A percentile compares a stretch with the other conserved stretches of the same genome.
phyloP scores from a whole-genome alignment of 2,113 vertebrate species.

The Mirounga angustirostris region DNA sequence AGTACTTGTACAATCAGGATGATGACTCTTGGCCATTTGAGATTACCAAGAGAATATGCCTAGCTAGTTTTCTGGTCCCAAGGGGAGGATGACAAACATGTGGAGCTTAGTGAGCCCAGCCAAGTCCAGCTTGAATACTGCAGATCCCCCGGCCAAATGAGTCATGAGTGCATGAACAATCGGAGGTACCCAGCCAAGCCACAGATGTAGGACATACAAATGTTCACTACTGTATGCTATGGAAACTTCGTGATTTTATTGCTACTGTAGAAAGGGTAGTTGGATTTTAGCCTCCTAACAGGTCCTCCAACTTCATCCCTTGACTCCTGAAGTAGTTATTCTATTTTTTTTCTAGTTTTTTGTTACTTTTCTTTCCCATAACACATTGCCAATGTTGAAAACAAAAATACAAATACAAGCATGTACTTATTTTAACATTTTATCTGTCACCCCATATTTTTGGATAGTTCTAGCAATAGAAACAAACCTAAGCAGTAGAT shows the following conservation, averaged over 20 bases:
- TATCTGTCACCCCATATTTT: constrained; percentile 83
- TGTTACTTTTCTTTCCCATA: constrained; percentile 86
- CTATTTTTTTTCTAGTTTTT: constrained; percentile 82
- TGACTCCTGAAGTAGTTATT: constrained; percentile 67
- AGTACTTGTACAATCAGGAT: neutral
- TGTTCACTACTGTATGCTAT: neutral
- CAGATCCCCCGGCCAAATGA: neutral
- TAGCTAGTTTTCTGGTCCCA: neutral
- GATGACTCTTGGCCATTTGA: neutral
- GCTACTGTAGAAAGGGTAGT: neutral
- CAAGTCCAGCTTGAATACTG: neutral
- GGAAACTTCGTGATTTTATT: neutral
- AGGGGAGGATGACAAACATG: neutral
- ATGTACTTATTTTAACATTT: constrained; percentile 85
- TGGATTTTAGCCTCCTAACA: neutral
- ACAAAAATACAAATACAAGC: constrained; percentile 87
- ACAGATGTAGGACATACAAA: neutral
- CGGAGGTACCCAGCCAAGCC: neutral
- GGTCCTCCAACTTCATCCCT: neutral
- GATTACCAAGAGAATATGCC: neutral
- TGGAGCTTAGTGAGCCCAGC: neutral
- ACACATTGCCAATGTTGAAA: constrained; percentile 87
- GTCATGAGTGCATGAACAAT: neutral
- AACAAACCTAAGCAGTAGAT: constrained; percentile 79
- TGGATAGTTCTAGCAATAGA: constrained; percentile 79